Evolutionary conservation across 2,797 vertebrate genomes (phyloP), one percentile per base, ranked within the genome.

Genomic region (Danio aesculapii): DNA sequence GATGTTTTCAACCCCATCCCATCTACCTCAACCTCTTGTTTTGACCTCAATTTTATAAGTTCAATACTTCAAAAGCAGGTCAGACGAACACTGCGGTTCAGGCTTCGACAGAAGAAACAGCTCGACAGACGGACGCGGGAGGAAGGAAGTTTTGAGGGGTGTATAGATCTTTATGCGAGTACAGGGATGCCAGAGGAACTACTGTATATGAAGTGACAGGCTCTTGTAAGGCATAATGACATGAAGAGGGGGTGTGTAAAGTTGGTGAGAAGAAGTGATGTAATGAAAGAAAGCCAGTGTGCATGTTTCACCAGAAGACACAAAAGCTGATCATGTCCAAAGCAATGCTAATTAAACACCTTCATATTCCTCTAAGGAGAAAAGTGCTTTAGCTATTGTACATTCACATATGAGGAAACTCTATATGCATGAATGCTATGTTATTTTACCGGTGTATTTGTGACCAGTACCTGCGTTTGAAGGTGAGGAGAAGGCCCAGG

Each of bases 391-490:
- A 49, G 8, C 52, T 73, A 44, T 43, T n/a, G 8, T 43, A 55
- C 16, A 71, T 70, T 55, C 16, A 70, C 11, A 41, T 14, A 52
- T 66, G 16, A 64, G 62, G 39, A n/a, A 46, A 46, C 43, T 47
- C 5, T 17, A 66, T 16, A 53, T 14, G 17, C 21, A 53, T 41
- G 17, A 16, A 41, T 5, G 13, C 2, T 41, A 39, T 8, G 7
- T 69, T 47, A 7, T 12, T 3, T n/a, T 39, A 11, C 6, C 69
- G 6, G 44, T 47, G 57, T 41, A 10, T 16, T 14, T 67, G 44
- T 30, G 16, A n/a, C 85, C 66, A 91, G 88, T 94, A 99, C 98
- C 97, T 97, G 92, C 97, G 97, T 87, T 99, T 99, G 93, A 99
- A 98, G 85, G 97, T 98, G 74, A 99, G 97, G 87, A 98, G 95